Evolutionary conservation across 2,797 vertebrate species (phyloP).

Genomic region (Hafferia zeledoni): DNA sequence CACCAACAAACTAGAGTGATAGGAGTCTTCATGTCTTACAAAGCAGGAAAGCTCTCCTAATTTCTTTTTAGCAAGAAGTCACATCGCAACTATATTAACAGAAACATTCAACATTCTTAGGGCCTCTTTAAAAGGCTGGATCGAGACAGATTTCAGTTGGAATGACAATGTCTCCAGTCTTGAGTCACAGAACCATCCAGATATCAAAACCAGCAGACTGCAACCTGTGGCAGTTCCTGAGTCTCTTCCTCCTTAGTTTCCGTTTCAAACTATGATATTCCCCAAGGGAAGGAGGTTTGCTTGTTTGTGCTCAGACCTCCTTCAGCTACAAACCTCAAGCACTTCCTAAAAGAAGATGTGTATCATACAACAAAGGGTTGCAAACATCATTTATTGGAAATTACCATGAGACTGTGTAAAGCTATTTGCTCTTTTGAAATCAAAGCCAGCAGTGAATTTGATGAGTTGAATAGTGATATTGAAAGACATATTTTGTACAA

Average conservation of each 20-base stretch:
- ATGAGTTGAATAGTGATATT: not conserved
- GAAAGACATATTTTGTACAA: not conserved
- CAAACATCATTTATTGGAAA: not conserved
- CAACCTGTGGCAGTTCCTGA: not conserved
- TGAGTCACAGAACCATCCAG: not conserved
- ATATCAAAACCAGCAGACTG: not conserved
- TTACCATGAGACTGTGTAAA: not conserved
- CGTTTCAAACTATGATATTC: not conserved
- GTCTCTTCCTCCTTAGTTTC: not conserved
- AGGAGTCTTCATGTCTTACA: not conserved
- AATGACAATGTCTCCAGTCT: not conserved
- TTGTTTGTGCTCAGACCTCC: not conserved
- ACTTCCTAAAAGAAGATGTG: not conserved
- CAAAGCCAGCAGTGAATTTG: not conserved
- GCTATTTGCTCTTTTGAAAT: not conserved
- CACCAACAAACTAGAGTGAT: not conserved
- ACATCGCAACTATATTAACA: not conserved
- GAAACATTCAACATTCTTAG: not conserved
- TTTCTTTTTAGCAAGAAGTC: not conserved
- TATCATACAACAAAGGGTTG: not conserved
- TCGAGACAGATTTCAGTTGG: not conserved
- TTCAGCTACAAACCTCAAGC: not conserved
- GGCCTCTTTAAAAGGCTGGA: not conserved
- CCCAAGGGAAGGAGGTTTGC: not conserved
- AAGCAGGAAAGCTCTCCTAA: not conserved